Evolutionary conservation across 2,113 vertebrate species (phyloP).

Genomic region (Petrocephalus microphthalmus): DNA sequence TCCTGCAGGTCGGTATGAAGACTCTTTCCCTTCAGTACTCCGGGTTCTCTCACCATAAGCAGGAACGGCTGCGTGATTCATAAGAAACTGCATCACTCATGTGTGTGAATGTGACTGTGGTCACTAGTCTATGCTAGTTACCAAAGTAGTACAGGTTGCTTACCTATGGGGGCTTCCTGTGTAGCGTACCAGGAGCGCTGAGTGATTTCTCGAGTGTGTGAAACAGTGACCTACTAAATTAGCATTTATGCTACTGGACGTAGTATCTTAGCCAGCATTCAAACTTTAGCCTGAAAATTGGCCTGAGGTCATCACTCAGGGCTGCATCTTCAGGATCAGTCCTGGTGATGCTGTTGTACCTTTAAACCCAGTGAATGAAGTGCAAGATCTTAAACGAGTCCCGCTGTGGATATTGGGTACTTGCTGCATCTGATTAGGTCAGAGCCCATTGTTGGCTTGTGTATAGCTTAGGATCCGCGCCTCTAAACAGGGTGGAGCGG

Average conservation of each 20-base stretch:
- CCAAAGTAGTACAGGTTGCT: not conserved
- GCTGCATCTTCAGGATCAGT: not conserved
- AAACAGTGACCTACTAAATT: not conserved
- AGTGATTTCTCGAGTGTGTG: not conserved
- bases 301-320: not conserved
- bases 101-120: not conserved
- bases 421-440: not conserved
- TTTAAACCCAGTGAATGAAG: not conserved
- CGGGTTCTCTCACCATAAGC: not conserved
- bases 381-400: not conserved
- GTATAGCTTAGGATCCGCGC: not conserved
- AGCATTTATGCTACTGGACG: not conserved
- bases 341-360: not conserved
- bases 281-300: not conserved
- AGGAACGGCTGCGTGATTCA: not conserved
- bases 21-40: not conserved
- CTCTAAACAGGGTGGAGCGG: not conserved
- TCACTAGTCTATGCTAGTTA: not conserved
- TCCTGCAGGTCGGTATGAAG: constrained; percentile 20
- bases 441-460: not conserved
- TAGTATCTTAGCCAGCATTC: not conserved
- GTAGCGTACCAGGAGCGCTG: not conserved
- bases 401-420: not conserved
- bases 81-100: not conserved
- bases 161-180: not conserved